phyloP scores from a whole-genome alignment of 2,888 invertebrate species.

The Monoplex corrugatus region DNA sequence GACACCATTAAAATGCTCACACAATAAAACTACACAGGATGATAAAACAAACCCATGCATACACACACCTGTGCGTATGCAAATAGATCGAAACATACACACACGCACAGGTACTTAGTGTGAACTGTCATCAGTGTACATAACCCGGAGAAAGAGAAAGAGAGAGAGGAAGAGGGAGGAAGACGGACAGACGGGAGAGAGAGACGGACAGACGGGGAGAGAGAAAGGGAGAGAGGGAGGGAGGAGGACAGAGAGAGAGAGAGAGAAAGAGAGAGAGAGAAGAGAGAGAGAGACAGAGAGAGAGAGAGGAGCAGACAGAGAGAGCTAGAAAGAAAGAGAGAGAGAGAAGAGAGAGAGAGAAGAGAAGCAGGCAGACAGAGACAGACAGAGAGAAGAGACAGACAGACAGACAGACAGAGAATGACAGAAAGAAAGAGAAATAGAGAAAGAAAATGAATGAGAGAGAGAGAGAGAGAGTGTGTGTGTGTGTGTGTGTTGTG shows the following conservation, averaged over 20 bases:
- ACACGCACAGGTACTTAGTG: too few species aligned
- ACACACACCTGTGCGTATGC: too few species aligned
- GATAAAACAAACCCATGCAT: too few species aligned
- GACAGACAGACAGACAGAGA: neutral
- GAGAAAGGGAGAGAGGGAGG: neutral
- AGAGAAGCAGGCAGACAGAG: neutral
- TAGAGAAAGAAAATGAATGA: conserved; percentile 13
- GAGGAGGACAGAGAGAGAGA: neutral
- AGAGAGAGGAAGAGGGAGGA: neutral
- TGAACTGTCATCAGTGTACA: too few species aligned
- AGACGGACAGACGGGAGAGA: conserved; percentile 8
- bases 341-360: neutral
- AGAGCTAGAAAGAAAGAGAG: neutral
- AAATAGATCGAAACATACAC: too few species aligned
- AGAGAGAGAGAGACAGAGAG: neutral
- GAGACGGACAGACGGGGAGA: neutral
- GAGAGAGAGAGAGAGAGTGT: conserved; percentile 17
- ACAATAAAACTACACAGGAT: too few species aligned
- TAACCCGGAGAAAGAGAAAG: neutral
- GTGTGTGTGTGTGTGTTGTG: too few species aligned
- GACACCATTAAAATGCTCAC: too few species aligned
- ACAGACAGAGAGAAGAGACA: neutral
- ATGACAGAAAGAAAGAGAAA: conserved; percentile 15
- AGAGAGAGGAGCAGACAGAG: neutral
- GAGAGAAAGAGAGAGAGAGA: neutral